These are phyloP conservation scores for Mesaphorura yosii DNA, from an alignment of 1,140 invertebrate species.

Conservation along the genomic window DNA sequence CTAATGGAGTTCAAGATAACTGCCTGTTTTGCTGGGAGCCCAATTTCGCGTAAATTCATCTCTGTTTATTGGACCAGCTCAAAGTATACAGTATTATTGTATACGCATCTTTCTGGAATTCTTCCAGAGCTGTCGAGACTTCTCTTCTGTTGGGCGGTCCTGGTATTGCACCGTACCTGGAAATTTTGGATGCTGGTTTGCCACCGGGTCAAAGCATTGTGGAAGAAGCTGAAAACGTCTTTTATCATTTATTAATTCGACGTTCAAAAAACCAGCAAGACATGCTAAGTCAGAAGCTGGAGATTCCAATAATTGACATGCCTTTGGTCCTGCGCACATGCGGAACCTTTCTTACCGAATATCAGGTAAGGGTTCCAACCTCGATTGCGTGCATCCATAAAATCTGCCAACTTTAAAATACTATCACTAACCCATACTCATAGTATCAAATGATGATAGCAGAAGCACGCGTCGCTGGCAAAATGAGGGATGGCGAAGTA, in stretches of 20 bases:
- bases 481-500: background rate
- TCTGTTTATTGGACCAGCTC: too few relatives aligned
- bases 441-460: background rate
- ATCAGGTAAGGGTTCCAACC: slow-evolving; percentile 46
- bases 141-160: slow-evolving; percentile 40
- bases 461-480: background rate
- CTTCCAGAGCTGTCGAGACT: slow-evolving; percentile 42
- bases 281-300: slow-evolving; percentile 43
- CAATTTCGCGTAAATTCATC: slow-evolving; percentile 43
- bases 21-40: slow-evolving; percentile 49
- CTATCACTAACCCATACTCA: background rate
- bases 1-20: slow-evolving; percentile 44
- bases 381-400: background rate
- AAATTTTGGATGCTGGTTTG: slow-evolving; percentile 44
- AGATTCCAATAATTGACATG: slow-evolving; percentile 49
- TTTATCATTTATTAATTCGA: slow-evolving; percentile 47
- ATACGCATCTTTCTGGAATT: slow-evolving; percentile 27
- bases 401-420: background rate
- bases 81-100: slow-evolving; percentile 4
- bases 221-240: slow-evolving; percentile 14
- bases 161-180: slow-evolving; percentile 46
- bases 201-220: slow-evolving; percentile 7
- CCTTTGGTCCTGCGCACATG: slow-evolving; percentile 59
- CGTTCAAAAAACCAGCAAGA: slow-evolving; percentile 52
- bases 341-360: slow-evolving; percentile 58